Evolutionary conservation across 2,113 vertebrate species (phyloP).

Genomic region (Cricetomys ansorgei): DNA sequence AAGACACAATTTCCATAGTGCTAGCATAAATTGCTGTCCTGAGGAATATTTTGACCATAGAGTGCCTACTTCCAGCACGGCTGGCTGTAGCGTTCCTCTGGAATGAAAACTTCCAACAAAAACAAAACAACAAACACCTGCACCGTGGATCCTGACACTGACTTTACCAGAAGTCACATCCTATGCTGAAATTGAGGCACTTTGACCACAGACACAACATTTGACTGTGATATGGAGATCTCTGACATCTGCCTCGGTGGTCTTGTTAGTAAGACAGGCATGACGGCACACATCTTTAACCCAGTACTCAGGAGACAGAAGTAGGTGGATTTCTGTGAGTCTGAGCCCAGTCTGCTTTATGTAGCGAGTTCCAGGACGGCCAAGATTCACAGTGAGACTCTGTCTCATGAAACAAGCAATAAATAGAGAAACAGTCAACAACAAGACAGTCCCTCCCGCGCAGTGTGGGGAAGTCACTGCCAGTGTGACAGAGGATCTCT

Average conservation of each 20-base stretch:
- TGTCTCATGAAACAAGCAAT: neutral
- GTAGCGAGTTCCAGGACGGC: neutral
- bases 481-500: neutral
- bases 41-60: neutral
- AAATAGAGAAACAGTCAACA: neutral
- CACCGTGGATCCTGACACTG: neutral
- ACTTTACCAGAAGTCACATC: neutral
- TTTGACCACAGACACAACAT: neutral
- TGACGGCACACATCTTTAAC: neutral
- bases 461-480: neutral
- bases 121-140: neutral
- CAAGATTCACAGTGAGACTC: neutral
- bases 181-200: neutral
- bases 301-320: neutral
- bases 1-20: neutral
- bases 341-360: neutral
- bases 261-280: neutral
- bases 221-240: too few relatives aligned
- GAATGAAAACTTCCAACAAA: neutral
- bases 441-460: too few relatives aligned
- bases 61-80: neutral
- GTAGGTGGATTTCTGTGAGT: neutral
- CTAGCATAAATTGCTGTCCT: neutral
- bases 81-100: neutral
- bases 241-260: neutral